phyloP scores from a whole-genome alignment of 2,797 vertebrate species.

The Coracias cyanogaster region DNA sequence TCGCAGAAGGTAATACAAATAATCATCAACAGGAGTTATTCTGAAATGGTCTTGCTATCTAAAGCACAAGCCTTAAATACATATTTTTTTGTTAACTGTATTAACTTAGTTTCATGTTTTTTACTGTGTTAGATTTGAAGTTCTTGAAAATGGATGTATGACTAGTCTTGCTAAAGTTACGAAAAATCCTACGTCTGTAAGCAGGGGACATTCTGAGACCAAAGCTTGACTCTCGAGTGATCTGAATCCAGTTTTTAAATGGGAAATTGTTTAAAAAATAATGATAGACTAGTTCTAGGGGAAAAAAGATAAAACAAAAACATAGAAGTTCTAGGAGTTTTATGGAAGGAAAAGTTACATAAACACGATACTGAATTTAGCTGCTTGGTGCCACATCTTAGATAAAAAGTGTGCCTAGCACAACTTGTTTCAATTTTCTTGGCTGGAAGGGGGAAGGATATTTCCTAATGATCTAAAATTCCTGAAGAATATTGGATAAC shows the following conservation, averaged over 20 bases:
- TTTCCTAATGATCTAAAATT: constrained; percentile 43
- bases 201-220: not conserved
- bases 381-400: not conserved
- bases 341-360: not conserved
- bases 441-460: not conserved
- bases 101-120: not conserved
- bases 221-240: not conserved
- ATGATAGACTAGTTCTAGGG: not conserved
- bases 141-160: not conserved
- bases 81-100: not conserved
- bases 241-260: not conserved
- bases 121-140: not conserved
- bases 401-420: not conserved
- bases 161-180: not conserved
- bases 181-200: not conserved
- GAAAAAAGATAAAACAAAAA: not conserved
- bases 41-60: not conserved
- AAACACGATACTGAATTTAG: not conserved
- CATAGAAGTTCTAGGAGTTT: not conserved
- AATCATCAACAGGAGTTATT: not conserved
- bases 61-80: not conserved
- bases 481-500: constrained; percentile 14
- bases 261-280: not conserved
- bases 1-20: not conserved
- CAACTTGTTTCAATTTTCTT: constrained; percentile 17